These are phyloP conservation scores for Poliocrania exsul DNA, from an alignment of 2,797 vertebrate species.

Conservation along the genomic window DNA sequence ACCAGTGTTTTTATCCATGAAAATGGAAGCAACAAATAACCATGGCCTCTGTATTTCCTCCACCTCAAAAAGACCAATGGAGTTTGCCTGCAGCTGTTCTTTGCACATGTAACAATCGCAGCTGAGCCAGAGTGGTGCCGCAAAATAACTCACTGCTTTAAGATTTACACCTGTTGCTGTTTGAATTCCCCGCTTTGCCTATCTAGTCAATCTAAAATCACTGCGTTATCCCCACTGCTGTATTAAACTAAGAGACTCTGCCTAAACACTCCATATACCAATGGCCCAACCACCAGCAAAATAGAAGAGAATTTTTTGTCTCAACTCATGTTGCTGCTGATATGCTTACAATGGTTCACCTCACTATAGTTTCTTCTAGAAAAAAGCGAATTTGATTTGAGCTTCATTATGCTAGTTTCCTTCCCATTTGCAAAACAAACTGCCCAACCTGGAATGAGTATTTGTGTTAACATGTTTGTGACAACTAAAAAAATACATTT, in stretches of 20 bases:
- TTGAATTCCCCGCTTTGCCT: neutral
- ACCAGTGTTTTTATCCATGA: neutral
- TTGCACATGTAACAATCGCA: neutral
- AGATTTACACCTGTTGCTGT: neutral
- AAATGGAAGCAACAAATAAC: neutral
- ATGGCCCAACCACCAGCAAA: neutral
- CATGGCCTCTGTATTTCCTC: neutral
- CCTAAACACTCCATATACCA: neutral
- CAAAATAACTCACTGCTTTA: neutral
- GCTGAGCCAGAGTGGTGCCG: neutral
- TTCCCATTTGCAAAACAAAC: neutral
- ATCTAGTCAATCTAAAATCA: neutral
- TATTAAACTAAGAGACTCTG: neutral
- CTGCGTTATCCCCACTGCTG: neutral
- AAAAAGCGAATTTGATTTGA: neutral
- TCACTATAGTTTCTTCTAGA: neutral
- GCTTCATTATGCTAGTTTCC: neutral
- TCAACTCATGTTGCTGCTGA: neutral
- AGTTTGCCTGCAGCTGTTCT: neutral
- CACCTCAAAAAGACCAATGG: neutral
- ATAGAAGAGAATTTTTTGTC: neutral
- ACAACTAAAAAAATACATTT: neutral
- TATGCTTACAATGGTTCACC: neutral
- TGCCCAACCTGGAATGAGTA: neutral
- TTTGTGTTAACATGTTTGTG: neutral